Evolutionary conservation across 2,797 vertebrate species (phyloP).

Genomic region (Sebastes steindachneri): DNA sequence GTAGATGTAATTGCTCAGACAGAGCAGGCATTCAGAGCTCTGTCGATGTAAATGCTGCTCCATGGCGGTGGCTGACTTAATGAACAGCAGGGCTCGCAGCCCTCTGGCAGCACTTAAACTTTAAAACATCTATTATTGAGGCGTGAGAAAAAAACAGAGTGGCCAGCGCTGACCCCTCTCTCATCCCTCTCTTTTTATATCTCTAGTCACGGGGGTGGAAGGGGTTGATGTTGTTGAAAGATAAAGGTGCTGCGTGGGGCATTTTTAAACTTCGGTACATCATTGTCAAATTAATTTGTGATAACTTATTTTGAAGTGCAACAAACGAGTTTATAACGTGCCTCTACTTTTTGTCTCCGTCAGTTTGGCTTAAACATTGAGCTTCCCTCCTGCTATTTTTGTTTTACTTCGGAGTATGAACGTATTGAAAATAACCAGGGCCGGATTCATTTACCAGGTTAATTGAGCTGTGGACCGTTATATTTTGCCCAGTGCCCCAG

Average conservation of each 20-base stretch:
- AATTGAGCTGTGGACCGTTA: not conserved
- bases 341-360: not conserved
- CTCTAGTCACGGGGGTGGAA: conserved; percentile 63
- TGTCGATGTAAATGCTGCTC: conserved; percentile 94
- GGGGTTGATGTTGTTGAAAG: conserved; percentile 33
- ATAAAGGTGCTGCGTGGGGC: conserved; percentile 20
- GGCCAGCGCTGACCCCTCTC: conserved; percentile 91
- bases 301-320: not conserved
- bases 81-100: conserved; percentile 91
- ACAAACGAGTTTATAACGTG: not conserved
- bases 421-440: not conserved
- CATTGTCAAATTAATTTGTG: conserved; percentile 9
- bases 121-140: conserved; percentile 99
- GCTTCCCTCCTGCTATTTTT: not conserved
- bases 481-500: not conserved
- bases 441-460: not conserved
- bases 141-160: conserved; percentile 87
- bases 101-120: conserved; percentile 98
- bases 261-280: conserved; percentile 13
- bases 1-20: conserved; percentile 72
- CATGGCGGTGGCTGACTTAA: conserved; percentile 91
- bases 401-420: not conserved
- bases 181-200: conserved; percentile 74
- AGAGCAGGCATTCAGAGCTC: conserved; percentile 78
- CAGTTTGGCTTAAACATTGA: not conserved